phyloP scores from a whole-genome alignment of 2,797 vertebrate genomes.

The Bufotes viridis region DNA sequence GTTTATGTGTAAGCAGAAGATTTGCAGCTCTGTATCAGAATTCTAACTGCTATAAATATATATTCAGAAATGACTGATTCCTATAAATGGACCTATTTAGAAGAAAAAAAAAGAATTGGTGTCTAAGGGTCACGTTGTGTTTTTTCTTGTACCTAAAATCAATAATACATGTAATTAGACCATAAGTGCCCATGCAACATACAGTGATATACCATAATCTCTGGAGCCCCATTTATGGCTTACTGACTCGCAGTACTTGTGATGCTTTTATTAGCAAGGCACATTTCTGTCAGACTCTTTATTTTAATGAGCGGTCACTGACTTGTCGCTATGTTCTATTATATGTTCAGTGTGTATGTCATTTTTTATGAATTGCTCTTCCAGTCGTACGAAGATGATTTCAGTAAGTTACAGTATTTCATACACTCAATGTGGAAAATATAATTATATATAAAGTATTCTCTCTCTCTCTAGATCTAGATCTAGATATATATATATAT shows the following conservation, averaged over 20 bases:
- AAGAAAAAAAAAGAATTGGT: too few relatives aligned
- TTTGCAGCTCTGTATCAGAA: too few relatives aligned
- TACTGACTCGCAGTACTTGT: background rate
- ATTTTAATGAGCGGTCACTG: background rate
- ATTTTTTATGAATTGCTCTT: background rate
- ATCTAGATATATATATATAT: background rate
- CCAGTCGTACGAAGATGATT: background rate
- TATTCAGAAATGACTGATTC: too few relatives aligned
- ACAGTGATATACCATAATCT: background rate
- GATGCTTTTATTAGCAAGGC: background rate
- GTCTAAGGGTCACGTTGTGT: background rate
- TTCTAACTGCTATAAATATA: too few relatives aligned
- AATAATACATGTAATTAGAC: background rate
- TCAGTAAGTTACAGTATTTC: background rate
- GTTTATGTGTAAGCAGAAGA: too few relatives aligned
- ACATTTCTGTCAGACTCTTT: background rate
- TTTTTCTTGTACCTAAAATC: background rate
- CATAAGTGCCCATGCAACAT: background rate
- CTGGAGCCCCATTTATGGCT: background rate
- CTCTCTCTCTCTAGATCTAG: too few relatives aligned
- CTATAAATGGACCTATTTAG: too few relatives aligned
- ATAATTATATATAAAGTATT: background rate
- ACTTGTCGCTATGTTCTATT: background rate
- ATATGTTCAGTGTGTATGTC: background rate
- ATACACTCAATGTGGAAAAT: background rate